Percentiles rank a stretch among this genome's conserved stretches.
Conservation (phyloP, 1,140 invertebrate genomes). For the Trinorchestia longiramus region DNA sequence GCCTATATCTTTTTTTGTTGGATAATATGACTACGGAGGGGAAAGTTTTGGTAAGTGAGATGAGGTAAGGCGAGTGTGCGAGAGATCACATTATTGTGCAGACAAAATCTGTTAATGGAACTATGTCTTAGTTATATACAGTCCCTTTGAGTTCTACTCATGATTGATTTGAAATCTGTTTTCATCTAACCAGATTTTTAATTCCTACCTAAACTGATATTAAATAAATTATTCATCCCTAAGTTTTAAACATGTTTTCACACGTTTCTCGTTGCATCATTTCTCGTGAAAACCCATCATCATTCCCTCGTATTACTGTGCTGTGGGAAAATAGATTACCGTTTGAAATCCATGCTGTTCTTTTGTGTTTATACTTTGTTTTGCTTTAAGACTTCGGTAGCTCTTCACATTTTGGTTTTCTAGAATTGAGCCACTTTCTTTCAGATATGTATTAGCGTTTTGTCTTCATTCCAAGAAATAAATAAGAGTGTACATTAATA, state of each 20-base stretch:
- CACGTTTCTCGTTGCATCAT: not conserved
- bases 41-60: constrained; percentile 2
- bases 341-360: not conserved
- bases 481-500: not conserved
- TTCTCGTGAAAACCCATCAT: not conserved
- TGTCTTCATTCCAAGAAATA: not conserved
- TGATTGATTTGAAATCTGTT: constrained; percentile 16
- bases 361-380: not conserved
- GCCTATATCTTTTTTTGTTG: not conserved
- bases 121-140: not conserved
- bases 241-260: not conserved
- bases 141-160: constrained; percentile 14
- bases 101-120: not conserved
- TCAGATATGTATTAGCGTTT: not conserved
- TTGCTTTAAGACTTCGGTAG: not conserved
- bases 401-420: not conserved
- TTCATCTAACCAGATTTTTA: constrained; percentile 23
- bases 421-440: not conserved
- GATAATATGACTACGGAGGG: not conserved
- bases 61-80: constrained; percentile 13
- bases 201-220: constrained; percentile 12
- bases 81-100: not conserved
- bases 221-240: not conserved
- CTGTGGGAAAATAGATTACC: not conserved
- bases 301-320: not conserved